Evolutionary conservation across 64 coral and sea anemone genomes (phyloP).

Genomic region (Stylophora pistillata): DNA sequence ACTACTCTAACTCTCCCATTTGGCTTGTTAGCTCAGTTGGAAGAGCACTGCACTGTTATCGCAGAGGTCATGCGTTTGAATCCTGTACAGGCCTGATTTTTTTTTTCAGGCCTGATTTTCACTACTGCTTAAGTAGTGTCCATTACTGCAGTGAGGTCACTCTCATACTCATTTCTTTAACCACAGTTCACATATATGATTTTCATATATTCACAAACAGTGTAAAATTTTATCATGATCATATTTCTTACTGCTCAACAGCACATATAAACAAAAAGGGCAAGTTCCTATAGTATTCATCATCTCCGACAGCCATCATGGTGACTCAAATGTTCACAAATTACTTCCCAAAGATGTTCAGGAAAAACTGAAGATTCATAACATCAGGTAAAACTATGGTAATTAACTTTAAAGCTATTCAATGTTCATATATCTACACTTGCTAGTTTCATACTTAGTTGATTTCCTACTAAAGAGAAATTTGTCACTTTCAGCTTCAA

Average conservation of each 20-base stretch:
- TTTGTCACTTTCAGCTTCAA: slow-evolving; percentile 76
- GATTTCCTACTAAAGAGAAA: not conserved
- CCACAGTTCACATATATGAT: no score
- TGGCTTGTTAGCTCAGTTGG: no score
- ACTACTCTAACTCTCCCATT: no score
- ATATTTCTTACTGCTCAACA: slow-evolving; percentile 14
- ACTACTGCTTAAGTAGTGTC: no score
- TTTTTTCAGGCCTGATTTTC: no score
- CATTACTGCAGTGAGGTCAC: no score
- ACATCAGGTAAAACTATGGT: slow-evolving; percentile 61
- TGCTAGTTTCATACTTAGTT: not conserved
- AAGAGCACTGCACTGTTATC: not conserved
- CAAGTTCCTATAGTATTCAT: slow-evolving; percentile 88
- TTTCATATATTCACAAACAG: no score
- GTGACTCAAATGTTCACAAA: slow-evolving; percentile 85
- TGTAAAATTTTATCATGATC: not conserved
- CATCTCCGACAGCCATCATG: slow-evolving; percentile 90
- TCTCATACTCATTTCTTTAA: no score
- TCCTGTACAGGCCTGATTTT: no score
- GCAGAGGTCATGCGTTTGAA: no score
- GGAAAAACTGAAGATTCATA: slow-evolving; percentile 55
- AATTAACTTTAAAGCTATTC: not conserved
- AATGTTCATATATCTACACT: not conserved
- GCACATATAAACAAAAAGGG: slow-evolving; percentile 69
- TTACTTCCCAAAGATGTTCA: slow-evolving; percentile 85